Conservation (phyloP, 2,113 vertebrate species). For the Daphoenositta chrysoptera region DNA sequence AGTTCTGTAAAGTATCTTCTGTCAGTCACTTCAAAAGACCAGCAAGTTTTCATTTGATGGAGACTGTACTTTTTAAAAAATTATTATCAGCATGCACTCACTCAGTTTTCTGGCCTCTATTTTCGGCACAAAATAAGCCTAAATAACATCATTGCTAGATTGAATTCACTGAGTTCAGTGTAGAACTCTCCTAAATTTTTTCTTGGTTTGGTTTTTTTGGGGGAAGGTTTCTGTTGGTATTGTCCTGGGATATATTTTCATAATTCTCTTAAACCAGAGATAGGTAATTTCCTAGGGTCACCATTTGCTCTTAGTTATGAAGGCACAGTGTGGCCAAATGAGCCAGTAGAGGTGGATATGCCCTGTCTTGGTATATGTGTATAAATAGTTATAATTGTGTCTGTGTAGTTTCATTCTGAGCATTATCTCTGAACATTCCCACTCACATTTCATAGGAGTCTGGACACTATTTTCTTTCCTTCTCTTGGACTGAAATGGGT, state of each 20-base stretch:
- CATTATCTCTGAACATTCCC: background rate
- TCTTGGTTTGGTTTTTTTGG: accelerated
- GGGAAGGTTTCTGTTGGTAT: background rate
- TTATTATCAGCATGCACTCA: background rate
- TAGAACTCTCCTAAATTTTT: background rate
- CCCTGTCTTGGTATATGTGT: background rate
- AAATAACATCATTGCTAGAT: background rate
- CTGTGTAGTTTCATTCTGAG: background rate
- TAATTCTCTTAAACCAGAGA: background rate
- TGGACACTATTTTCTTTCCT: background rate
- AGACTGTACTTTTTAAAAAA: background rate
- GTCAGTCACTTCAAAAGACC: background rate
- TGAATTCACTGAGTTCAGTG: background rate
- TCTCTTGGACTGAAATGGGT: background rate
- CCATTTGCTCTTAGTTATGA: background rate
- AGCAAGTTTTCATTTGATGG: background rate
- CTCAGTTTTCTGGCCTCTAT: background rate
- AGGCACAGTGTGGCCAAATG: background rate
- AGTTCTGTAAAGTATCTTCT: background rate
- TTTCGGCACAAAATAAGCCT: background rate
- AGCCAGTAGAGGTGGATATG: background rate
- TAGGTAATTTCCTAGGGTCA: background rate
- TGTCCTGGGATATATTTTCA: background rate
- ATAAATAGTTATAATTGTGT: background rate
- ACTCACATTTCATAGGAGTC: background rate